phyloP scores from a whole-genome alignment of 2,888 invertebrate species.

The Cryptosula pallasiana region DNA sequence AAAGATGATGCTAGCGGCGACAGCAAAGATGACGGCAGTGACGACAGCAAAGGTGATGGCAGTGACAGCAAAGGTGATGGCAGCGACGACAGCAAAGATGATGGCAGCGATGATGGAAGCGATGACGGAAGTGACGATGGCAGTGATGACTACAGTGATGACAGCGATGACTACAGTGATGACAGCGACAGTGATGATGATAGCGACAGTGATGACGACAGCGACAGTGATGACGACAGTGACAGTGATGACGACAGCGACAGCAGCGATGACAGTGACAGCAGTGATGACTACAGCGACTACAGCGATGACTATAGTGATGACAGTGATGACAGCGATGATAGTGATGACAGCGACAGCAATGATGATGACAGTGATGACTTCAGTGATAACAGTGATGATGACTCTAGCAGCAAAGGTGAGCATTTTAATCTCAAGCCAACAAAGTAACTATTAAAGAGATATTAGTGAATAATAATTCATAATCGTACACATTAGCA shows the following conservation, averaged over 20 bases:
- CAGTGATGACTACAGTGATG: background rate
- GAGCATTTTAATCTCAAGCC: too few relatives aligned
- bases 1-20: slow-evolving; percentile 29
- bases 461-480: too few relatives aligned
- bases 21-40: slow-evolving; percentile 33
- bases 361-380: too few relatives aligned
- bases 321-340: slow-evolving; percentile 10
- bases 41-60: slow-evolving; percentile 26
- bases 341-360: background rate
- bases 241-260: background rate
- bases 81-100: background rate
- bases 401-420: background rate
- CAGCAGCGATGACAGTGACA: background rate
- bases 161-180: background rate
- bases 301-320: slow-evolving; percentile 10
- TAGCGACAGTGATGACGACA: background rate
- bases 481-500: too few relatives aligned
- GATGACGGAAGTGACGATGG: slow-evolving; percentile 27
- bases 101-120: slow-evolving; percentile 30
- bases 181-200: background rate
- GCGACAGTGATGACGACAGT: background rate
- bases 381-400: background rate
- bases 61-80: background rate
- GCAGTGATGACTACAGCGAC: background rate
- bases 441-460: too few relatives aligned